These are phyloP conservation scores for Drosophila mojavensis DNA, from an alignment of 1,140 invertebrate genomes.

Conservation along the genomic window DNA sequence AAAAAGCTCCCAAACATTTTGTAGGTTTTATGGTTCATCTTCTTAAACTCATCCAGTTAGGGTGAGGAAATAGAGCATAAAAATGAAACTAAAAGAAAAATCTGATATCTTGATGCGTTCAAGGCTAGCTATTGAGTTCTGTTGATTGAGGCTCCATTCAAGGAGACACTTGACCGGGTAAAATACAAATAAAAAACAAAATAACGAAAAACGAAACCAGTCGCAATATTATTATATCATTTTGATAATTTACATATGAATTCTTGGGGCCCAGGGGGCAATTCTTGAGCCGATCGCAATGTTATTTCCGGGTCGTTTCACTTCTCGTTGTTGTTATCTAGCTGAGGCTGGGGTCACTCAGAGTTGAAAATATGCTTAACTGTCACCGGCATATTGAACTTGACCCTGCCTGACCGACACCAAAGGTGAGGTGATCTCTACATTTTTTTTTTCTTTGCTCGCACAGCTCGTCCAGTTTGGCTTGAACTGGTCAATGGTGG, in stretches of 20 bases:
- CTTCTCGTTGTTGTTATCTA: constrained; percentile 20
- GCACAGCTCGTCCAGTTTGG: constrained; percentile 37
- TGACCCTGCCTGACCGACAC: constrained; percentile 51
- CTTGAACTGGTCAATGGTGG: background rate
- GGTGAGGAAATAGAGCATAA: constrained; percentile 30
- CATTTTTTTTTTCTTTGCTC: constrained; percentile 3
- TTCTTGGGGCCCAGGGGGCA: constrained; percentile 56
- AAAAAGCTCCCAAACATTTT: constrained; percentile 31
- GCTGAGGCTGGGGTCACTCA: constrained; percentile 63
- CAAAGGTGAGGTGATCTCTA: background rate
- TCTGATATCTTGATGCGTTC: constrained; percentile 15
- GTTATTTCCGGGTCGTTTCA: constrained; percentile 61
- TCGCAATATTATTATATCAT: constrained; percentile 45
- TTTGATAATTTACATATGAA: constrained; percentile 69
- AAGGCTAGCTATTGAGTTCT: constrained; percentile 44
- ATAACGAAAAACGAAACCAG: constrained; percentile 22
- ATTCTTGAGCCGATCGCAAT: constrained; percentile 59
- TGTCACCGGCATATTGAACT: constrained; percentile 80
- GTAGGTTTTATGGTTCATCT: constrained; percentile 13
- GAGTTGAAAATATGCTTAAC: constrained; percentile 55
- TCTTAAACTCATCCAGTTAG: constrained; percentile 7
- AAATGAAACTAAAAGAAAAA: constrained; percentile 2
- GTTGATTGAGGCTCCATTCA: constrained; percentile 48
- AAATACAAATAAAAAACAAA: constrained; percentile 7
- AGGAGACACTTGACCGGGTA: constrained; percentile 53